Percentiles rank a stretch among this genome's conserved stretches.
Conservation (phyloP, 2,888 invertebrate species). For the Lobophora halterata region DNA sequence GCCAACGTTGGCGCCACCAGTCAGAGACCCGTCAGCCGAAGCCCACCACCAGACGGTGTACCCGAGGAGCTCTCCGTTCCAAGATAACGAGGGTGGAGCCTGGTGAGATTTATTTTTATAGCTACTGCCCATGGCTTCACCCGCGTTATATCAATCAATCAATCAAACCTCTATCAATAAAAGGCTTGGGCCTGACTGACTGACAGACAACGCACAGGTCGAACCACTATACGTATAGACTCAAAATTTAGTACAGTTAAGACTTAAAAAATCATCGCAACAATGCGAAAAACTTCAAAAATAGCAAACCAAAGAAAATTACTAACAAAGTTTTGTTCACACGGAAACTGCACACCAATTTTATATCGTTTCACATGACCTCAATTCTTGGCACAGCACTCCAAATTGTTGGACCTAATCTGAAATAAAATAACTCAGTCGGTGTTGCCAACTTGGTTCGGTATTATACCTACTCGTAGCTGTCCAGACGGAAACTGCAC, state of each 20-base stretch:
- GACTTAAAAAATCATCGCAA: too few species aligned
- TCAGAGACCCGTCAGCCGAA: slow-evolving; percentile 63
- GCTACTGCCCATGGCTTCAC: too few species aligned
- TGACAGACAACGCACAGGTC: too few species aligned
- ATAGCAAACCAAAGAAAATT: not conserved
- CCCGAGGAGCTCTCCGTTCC: slow-evolving; percentile 89
- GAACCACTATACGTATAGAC: too few species aligned
- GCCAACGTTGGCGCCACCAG: slow-evolving; percentile 62
- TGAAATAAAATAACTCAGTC: slow-evolving; percentile 12
- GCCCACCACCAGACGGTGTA: slow-evolving; percentile 88
- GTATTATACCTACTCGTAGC: slow-evolving; percentile 8
- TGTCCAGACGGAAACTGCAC: slow-evolving; percentile 10
- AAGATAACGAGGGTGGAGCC: slow-evolving; percentile 85
- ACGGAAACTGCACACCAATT: slow-evolving; percentile 2
- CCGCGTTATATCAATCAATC: too few species aligned
- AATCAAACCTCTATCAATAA: too few species aligned
- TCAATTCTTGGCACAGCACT: slow-evolving; percentile 13
- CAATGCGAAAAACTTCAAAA: too few species aligned
- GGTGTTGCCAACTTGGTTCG: slow-evolving; percentile 10
- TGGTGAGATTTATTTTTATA: slow-evolving; percentile 40
- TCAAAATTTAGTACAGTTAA: too few species aligned
- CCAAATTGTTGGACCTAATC: slow-evolving; percentile 10
- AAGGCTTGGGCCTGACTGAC: too few species aligned
- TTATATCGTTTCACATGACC: slow-evolving; percentile 9
- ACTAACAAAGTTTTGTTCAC: not conserved